Conservation (phyloP, 1,140 invertebrate species). For the Lasioglossum albipes region DNA sequence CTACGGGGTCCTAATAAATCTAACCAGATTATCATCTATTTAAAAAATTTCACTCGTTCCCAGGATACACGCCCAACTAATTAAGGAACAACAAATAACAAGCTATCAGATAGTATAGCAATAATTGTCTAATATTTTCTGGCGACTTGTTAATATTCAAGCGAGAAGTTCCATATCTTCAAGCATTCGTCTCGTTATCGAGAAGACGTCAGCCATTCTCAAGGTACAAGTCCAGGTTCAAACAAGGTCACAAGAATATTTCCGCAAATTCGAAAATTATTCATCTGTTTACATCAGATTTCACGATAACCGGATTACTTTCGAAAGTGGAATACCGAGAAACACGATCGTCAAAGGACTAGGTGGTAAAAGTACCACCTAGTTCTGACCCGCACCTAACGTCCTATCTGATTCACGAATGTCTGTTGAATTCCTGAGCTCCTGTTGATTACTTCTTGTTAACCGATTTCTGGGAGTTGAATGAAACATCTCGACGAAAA, state of each 20-base stretch:
- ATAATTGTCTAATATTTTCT: background rate
- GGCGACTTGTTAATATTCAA: background rate
- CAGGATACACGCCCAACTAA: no score
- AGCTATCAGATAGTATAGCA: no score
- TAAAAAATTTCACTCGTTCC: no score
- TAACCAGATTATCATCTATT: no score
- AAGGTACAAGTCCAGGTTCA: background rate
- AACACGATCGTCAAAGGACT: background rate
- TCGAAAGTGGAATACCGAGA: background rate
- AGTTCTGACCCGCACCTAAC: background rate
- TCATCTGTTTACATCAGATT: background rate
- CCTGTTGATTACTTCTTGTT: background rate
- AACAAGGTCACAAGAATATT: background rate
- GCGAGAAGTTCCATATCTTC: background rate
- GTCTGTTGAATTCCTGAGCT: background rate
- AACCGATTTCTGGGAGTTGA: background rate
- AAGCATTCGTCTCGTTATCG: background rate
- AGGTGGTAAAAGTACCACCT: no score
- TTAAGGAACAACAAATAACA: no score
- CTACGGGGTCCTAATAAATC: no score
- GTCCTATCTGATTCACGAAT: background rate
- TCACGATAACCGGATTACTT: background rate
- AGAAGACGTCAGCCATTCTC: background rate
- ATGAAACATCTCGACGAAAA: background rate
- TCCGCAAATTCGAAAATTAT: background rate